A percentile compares a stretch with the other conserved stretches of the same genome.
These are phyloP conservation scores for Hiodon tergisus DNA, from an alignment of 2,113 vertebrate species.

Conservation along the genomic window DNA sequence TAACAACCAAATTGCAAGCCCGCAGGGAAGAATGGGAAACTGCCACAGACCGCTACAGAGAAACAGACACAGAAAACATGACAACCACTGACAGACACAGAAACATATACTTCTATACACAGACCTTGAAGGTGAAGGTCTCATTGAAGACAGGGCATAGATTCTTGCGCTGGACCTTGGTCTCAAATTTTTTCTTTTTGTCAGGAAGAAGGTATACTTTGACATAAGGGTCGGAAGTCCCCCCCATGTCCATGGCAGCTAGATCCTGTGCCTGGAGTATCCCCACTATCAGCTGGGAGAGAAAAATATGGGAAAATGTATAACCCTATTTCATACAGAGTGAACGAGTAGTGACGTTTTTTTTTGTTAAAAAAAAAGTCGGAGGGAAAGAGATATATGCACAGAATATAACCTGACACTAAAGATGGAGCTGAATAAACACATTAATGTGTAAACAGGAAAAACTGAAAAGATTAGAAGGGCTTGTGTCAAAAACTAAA, in stretches of 20 bases:
- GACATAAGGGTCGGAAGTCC: slow-evolving; percentile 83
- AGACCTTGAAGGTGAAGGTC: slow-evolving; percentile 82
- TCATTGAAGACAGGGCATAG: slow-evolving; percentile 82
- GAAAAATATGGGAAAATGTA: background rate
- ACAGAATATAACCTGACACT: background rate
- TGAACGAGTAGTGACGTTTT: no score
- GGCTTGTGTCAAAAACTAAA: no score
- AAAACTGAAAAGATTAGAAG: no score
- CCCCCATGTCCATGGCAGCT: slow-evolving; percentile 82
- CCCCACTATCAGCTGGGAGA: slow-evolving; percentile 72
- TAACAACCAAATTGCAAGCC: background rate
- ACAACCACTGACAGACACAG: background rate
- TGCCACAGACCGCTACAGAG: no score
- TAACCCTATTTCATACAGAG: no score
- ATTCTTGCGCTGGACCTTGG: slow-evolving; percentile 84
- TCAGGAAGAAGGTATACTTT: slow-evolving; percentile 80
- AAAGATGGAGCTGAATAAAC: background rate
- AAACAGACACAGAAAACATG: background rate
- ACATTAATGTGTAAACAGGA: background rate
- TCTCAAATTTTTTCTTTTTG: slow-evolving; percentile 83
- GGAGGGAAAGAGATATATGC: background rate
- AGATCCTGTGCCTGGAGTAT: slow-evolving; percentile 79
- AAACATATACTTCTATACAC: background rate
- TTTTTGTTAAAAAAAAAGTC: background rate
- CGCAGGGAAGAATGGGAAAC: background rate